Conservation (phyloP, 1,140 invertebrate species). For the Papilio machaon region DNA sequence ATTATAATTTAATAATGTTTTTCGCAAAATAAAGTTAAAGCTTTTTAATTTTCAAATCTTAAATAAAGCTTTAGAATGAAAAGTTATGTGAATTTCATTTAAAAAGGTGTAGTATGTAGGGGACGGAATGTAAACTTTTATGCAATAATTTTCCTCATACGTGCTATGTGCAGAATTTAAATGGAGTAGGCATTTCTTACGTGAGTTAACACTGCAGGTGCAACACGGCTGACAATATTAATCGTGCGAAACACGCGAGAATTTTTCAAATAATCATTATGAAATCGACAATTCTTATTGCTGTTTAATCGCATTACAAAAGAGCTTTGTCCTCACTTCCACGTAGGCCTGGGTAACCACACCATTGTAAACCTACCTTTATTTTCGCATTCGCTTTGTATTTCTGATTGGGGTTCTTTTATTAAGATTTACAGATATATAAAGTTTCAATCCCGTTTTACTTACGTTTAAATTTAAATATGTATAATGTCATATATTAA, state of each 20-base stretch:
- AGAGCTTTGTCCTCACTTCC: slow-evolving; percentile 58
- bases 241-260: slow-evolving; percentile 62
- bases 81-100: neutral
- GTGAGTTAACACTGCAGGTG: slow-evolving; percentile 48
- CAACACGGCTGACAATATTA: slow-evolving; percentile 42
- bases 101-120: neutral
- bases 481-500: neutral
- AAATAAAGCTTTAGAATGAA: neutral
- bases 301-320: slow-evolving; percentile 65
- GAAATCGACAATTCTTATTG: slow-evolving; percentile 67
- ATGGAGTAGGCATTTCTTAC: slow-evolving; percentile 40
- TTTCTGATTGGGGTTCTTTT: neutral
- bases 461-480: neutral
- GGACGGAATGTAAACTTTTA: slow-evolving; percentile 18
- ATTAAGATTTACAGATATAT: neutral
- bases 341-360: slow-evolving; percentile 45
- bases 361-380: slow-evolving; percentile 28
- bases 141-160: slow-evolving; percentile 24
- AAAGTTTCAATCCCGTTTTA: neutral
- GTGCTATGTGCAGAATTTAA: slow-evolving; percentile 32
- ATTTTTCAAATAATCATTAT: slow-evolving; percentile 67
- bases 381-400: neutral
- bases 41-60: neutral
- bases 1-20: neutral
- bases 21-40: neutral